phyloP scores from a whole-genome alignment of 2,797 vertebrate species.

The Toxotes lorentzi region DNA sequence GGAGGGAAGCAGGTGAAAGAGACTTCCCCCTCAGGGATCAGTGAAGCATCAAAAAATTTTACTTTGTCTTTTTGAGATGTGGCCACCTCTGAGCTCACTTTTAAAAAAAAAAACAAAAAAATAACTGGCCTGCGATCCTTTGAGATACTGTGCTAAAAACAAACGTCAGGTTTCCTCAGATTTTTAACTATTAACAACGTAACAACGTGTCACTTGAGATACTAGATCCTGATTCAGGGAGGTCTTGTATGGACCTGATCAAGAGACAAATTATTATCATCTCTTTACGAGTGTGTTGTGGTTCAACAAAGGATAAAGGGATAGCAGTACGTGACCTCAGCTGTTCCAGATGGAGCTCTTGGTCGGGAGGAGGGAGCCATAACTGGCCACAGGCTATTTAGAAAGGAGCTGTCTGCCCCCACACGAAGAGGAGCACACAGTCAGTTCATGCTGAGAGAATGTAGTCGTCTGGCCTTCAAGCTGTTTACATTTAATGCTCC shows the following conservation, averaged over 20 bases:
- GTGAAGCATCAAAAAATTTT: slow-evolving; percentile 16
- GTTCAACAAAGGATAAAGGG: slow-evolving; percentile 70
- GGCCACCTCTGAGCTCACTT: background rate
- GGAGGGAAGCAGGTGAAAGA: slow-evolving; percentile 16
- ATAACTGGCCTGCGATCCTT: background rate
- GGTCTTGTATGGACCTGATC: slow-evolving; percentile 24
- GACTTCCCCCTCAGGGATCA: slow-evolving; percentile 26
- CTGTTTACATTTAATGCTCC: slow-evolving; percentile 78
- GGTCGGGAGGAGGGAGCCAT: slow-evolving; percentile 61
- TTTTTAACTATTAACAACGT: background rate
- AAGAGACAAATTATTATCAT: slow-evolving; percentile 32
- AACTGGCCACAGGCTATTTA: slow-evolving; percentile 70
- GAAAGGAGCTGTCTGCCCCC: slow-evolving; percentile 65
- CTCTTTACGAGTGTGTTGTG: slow-evolving; percentile 45
- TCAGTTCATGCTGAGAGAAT: slow-evolving; percentile 74
- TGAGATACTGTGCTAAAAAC: background rate
- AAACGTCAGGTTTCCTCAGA: background rate
- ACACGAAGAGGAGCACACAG: slow-evolving; percentile 57
- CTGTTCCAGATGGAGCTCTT: slow-evolving; percentile 76
- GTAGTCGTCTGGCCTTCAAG: slow-evolving; percentile 65
- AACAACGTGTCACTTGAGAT: background rate
- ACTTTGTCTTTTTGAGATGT: slow-evolving; percentile 22
- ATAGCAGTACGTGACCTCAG: slow-evolving; percentile 65
- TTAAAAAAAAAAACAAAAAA: background rate
- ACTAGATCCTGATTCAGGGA: slow-evolving; percentile 14